Percentiles rank a stretch among this genome's conserved stretches.
These are phyloP conservation scores for Acromyrmex heyeri DNA, from an alignment of 1,140 invertebrate genomes.

Conservation along the genomic window DNA sequence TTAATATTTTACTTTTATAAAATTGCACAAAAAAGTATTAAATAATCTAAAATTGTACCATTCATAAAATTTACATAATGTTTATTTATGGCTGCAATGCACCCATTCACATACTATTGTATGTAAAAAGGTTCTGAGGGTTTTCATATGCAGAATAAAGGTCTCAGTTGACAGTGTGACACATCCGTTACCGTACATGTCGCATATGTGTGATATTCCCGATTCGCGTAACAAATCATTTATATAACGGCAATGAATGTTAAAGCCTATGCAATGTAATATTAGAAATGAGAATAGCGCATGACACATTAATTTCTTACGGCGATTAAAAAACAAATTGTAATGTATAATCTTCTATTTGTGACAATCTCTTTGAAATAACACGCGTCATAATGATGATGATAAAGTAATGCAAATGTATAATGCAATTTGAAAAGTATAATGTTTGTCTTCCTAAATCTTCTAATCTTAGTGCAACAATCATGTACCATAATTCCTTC, in stretches of 20 bases:
- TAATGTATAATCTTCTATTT: neutral
- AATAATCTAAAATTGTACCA: neutral
- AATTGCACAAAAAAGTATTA: no score
- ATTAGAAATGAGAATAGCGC: constrained; percentile 1
- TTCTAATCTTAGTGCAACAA: neutral
- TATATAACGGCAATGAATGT: neutral
- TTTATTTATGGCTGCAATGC: constrained; percentile 6
- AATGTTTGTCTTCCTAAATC: neutral
- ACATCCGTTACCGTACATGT: constrained; percentile 1
- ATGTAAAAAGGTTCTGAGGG: neutral
- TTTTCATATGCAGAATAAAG: constrained; percentile 32
- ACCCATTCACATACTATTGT: neutral
- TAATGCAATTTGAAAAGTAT: neutral
- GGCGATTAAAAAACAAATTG: neutral
- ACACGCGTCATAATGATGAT: neutral
- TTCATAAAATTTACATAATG: neutral
- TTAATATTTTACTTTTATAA: no score
- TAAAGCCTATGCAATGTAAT: neutral
- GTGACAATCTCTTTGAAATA: neutral
- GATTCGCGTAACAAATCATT: constrained; percentile 27
- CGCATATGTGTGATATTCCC: neutral
- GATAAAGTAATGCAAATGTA: neutral
- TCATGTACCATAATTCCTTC: neutral
- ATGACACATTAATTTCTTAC: neutral
- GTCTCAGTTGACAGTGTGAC: neutral